These are phyloP conservation scores for Gymnoscopelus microlampas DNA, from an alignment of 2,797 vertebrate genomes.

Conservation along the genomic window DNA sequence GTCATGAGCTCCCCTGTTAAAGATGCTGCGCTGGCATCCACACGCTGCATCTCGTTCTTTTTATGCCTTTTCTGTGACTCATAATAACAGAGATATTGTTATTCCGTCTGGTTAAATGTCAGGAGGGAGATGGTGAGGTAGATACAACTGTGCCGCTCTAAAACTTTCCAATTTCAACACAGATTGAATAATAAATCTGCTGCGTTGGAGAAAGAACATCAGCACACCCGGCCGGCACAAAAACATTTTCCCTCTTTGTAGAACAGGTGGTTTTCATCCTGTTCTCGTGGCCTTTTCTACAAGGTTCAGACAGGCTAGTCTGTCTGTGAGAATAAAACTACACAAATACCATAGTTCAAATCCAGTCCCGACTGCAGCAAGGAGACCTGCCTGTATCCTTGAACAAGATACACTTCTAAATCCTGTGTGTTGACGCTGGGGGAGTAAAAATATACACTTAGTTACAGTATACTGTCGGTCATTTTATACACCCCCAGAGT, in stretches of 20 bases:
- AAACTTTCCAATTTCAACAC: slow-evolving; percentile 14
- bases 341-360: too few relatives aligned
- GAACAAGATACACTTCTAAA: too few relatives aligned
- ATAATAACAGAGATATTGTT: slow-evolving; percentile 22
- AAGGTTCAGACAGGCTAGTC: background rate
- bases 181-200: slow-evolving; percentile 8
- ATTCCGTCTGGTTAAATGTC: slow-evolving; percentile 18
- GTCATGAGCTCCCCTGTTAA: background rate
- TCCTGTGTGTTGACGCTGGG: too few relatives aligned
- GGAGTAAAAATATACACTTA: too few relatives aligned
- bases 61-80: slow-evolving; percentile 15
- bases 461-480: too few relatives aligned
- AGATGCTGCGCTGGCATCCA: slow-evolving; percentile 11
- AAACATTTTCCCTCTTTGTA: background rate
- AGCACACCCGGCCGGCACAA: background rate
- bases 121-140: slow-evolving; percentile 1
- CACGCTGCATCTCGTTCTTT: background rate
- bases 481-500: too few relatives aligned
- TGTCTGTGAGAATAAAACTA: too few relatives aligned
- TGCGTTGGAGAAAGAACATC: background rate
- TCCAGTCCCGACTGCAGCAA: too few relatives aligned
- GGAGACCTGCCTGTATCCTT: too few relatives aligned
- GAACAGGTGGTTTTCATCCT: background rate
- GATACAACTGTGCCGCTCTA: slow-evolving; percentile 5
- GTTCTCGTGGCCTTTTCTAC: background rate